A percentile compares a stretch with the other conserved stretches of the same genome.
Evolutionary conservation across 37 sponge, comb jelly and placozoan species (phyloP).

Genomic region (Diacarnus erythraeanus): DNA sequence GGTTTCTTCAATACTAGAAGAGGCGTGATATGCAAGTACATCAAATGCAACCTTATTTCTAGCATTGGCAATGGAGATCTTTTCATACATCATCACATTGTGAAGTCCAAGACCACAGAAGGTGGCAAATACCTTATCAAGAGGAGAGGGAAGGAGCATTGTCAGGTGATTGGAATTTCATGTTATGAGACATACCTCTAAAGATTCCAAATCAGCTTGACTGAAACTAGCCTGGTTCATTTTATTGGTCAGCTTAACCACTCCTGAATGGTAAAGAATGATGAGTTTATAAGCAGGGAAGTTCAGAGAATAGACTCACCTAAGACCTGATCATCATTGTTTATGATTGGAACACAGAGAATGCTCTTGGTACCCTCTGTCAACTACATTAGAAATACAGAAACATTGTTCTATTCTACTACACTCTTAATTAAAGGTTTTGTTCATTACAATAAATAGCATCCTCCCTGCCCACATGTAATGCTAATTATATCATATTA

Average conservation of each 20-base stretch:
- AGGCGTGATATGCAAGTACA: constrained; percentile 85
- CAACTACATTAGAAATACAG: constrained; percentile 12
- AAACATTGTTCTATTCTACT: no score
- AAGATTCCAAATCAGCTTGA: constrained; percentile 59
- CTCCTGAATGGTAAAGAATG: no score
- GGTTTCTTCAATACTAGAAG: constrained; percentile 60
- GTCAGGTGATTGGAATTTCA: neutral
- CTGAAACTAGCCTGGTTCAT: constrained; percentile 67
- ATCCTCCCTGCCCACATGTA: no score
- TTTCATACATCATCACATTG: constrained; percentile 86
- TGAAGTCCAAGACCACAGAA: constrained; percentile 94
- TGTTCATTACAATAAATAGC: no score
- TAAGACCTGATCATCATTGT: constrained; percentile 51
- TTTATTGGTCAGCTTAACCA: constrained; percentile 83
- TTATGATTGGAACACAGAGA: constrained; percentile 78
- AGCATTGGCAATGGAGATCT: constrained; percentile 64
- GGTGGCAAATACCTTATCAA: constrained; percentile 68
- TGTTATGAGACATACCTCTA: constrained; percentile 81
- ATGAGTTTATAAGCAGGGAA: neutral
- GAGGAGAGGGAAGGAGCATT: no score
- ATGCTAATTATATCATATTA: no score
- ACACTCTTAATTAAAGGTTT: no score
- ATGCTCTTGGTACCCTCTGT: constrained; percentile 32
- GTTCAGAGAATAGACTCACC: constrained; percentile 25
- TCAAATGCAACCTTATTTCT: constrained; percentile 85